Evolutionary conservation across 2,888 invertebrate genomes (phyloP).

Genomic region (Caenorhabditis drosophilae): DNA sequence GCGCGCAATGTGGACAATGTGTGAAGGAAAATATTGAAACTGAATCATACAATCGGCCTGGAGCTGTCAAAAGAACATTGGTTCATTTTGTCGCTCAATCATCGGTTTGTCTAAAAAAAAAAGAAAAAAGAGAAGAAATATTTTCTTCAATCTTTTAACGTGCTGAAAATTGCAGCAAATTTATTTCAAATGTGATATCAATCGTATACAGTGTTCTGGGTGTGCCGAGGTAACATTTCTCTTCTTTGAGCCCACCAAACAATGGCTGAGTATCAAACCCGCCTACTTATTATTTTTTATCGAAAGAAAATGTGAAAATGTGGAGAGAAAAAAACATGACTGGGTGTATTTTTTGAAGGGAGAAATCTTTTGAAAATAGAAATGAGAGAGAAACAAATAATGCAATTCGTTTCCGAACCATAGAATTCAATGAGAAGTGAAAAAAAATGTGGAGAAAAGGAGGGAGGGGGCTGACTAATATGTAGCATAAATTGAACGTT

Average conservation of each 20-base stretch:
- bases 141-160: no score
- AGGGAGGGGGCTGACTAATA: no score
- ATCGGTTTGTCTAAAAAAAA: conserved; percentile 11
- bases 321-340: no score
- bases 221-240: conserved; percentile 57
- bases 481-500: conserved; percentile 3
- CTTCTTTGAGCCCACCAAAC: no score
- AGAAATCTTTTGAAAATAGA: no score
- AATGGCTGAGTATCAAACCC: no score
- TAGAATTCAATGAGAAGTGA: conserved; percentile 26
- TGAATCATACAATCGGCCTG: conserved; percentile 45
- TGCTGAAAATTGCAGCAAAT: conserved; percentile 24
- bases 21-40: conserved; percentile 38
- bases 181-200: conserved; percentile 49
- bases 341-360: no score
- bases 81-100: conserved; percentile 50
- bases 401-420: conserved; percentile 40
- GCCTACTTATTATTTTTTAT: no score
- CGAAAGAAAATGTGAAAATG: no score
- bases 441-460: conserved; percentile 4
- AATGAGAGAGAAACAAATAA: conserved; percentile 34
- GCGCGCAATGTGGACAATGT: conserved; percentile 39
- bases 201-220: conserved; percentile 51
- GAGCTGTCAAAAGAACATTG: conserved; percentile 58
- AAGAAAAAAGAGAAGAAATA: no score